Base-by-base conservation (phyloP, 2,797 vertebrate species). In the Melanotaenia pygmaea region DNA sequence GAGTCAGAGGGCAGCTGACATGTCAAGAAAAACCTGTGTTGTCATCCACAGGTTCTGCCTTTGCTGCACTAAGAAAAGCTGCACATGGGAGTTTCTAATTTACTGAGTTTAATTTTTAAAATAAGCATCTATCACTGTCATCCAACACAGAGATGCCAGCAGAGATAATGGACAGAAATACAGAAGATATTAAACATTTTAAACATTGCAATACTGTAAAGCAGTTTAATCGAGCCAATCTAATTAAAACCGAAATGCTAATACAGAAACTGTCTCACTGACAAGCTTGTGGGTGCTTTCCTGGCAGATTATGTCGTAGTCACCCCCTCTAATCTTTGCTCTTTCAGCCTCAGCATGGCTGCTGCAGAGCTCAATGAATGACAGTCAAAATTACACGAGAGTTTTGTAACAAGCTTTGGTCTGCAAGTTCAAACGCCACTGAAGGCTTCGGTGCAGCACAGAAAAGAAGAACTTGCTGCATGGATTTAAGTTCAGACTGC, bases 401-500 rank as follows among this genome's bases (percentile, higher is more conserved):
- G 70, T 77, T 85, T 83, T 79, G 59, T 69, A 85, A 86, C 57
- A 24, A 83, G 79, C 76, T 73, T 72, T 34, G 20, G 43, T 80
- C 72, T 22, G 63, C 37, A 51, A 67, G 53, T 77, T 82, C 58
- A 80, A 67, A 83, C 50, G 43, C 53, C 76, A 79, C 62, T 3
- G 0, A 67, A 74, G 24, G 59, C 59, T 79, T 71, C 81, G 59
- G 77, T 85, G 85, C 75, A 82, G 81, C 4, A 69, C 18, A 56
- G 73, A 59, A 65, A 68, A 63, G 59, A 45, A 54, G 16, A 58
- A 20, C 0, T 13, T 26, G 54, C 35, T 64, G 57, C 63, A 70
- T 63, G 65, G 65, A 40, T 70, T 82, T 68, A 58, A 68, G 67
- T 80, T 54, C 30, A 77, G 72, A 86, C 85, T 91, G 87, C 89